These are phyloP conservation scores for Bombus superbus DNA, from an alignment of 1,140 invertebrate species.

Conservation along the genomic window DNA sequence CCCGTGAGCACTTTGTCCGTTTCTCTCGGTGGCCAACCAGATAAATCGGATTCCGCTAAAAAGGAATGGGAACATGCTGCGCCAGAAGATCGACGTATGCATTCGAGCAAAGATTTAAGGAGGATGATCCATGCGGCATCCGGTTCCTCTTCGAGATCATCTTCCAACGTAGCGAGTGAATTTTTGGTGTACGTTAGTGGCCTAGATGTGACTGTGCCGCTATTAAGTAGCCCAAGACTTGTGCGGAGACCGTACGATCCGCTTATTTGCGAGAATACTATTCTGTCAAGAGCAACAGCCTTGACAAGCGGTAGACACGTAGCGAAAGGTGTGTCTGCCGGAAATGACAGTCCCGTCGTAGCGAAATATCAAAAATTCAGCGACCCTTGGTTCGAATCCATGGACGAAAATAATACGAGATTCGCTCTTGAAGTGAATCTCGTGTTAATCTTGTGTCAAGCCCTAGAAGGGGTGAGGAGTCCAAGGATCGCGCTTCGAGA, in stretches of 20 bases:
- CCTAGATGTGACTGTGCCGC: conserved; percentile 75
- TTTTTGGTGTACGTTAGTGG: conserved; percentile 75
- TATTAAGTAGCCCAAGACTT: conserved; percentile 77
- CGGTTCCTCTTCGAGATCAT: conserved; percentile 53
- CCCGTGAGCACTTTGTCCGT: conserved; percentile 13
- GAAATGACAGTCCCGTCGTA: conserved; percentile 58
- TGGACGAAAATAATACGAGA: conserved; percentile 80
- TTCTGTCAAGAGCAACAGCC: conserved; percentile 78
- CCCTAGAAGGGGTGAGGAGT: conserved; percentile 78
- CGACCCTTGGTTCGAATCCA: conserved; percentile 81
- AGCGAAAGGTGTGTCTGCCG: conserved; percentile 54
- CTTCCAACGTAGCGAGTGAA: conserved; percentile 55
- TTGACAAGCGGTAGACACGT: conserved; percentile 72
- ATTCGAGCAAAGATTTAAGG: conserved; percentile 75
- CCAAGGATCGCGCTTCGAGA: conserved; percentile 78
- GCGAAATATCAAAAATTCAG: conserved; percentile 52
- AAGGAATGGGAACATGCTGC: conserved; percentile 78
- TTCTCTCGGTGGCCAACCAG: conserved; percentile 12
- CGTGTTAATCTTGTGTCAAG: conserved; percentile 78
- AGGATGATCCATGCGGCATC: conserved; percentile 72
- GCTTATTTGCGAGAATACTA: conserved; percentile 81
- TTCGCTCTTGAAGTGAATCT: conserved; percentile 80
- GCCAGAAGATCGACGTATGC: conserved; percentile 76
- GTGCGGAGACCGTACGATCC: conserved; percentile 80
- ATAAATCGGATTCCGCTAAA: conserved; percentile 77